These are phyloP conservation scores for Agonopterix arenella DNA, from an alignment of 2,888 invertebrate species.

Conservation along the genomic window DNA sequence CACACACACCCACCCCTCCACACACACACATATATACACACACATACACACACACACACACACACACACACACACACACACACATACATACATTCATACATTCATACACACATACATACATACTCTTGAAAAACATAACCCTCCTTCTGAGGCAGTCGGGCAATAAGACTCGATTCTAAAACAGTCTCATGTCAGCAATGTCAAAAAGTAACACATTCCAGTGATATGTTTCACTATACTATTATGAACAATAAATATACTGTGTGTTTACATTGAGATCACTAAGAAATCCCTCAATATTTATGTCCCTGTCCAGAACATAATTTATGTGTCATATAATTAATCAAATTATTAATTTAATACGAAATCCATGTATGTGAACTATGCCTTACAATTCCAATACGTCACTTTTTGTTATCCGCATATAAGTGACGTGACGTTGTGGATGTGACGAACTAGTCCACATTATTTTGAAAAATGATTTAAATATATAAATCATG, in stretches of 20 bases:
- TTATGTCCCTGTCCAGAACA: constrained; percentile 3
- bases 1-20: background rate
- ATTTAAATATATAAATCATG: constrained; percentile 5
- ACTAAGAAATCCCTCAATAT: constrained; percentile 3
- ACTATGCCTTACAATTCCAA: constrained; percentile 3
- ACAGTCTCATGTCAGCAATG: constrained; percentile 3
- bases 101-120: background rate
- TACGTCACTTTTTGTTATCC: constrained; percentile 2
- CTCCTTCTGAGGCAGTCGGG: background rate
- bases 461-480: background rate
- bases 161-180: background rate
- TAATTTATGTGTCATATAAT: constrained; percentile 3
- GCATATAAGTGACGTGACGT: constrained; percentile 2
- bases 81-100: background rate
- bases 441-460: background rate
- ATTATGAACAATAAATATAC: constrained; percentile 2
- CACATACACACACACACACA: background rate
- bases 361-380: constrained; percentile 3
- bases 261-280: constrained; percentile 2
- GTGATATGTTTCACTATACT: constrained; percentile 2
- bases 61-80: background rate
- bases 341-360: constrained; percentile 3
- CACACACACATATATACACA: background rate
- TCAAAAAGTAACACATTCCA: constrained; percentile 2
- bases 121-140: background rate